A percentile compares a stretch with the other conserved stretches of the same genome.
These are phyloP conservation scores for Cyrtodaria siliqua DNA, from an alignment of 2,888 invertebrate species.

Conservation along the genomic window DNA sequence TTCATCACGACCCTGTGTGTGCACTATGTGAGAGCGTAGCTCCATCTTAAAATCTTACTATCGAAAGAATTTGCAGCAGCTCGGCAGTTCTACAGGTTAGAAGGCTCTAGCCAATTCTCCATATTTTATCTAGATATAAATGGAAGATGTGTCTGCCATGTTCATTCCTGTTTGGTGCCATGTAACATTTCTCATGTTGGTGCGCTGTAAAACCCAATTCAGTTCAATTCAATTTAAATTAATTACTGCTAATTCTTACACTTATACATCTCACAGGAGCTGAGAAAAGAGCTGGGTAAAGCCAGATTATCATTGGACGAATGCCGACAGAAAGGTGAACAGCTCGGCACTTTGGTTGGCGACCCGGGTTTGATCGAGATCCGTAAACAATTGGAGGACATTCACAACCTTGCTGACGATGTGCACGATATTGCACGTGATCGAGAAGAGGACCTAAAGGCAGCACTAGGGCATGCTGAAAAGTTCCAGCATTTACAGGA, in stretches of 20 bases:
- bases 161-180: too few species aligned
- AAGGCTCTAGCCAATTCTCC: too few species aligned
- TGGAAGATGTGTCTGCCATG: too few species aligned
- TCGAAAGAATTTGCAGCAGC: too few species aligned
- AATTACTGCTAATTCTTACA: background rate
- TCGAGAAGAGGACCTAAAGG: slow-evolving; percentile 81
- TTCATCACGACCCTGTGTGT: too few species aligned
- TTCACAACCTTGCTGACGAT: slow-evolving; percentile 82
- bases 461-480: slow-evolving; percentile 81
- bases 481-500: slow-evolving; percentile 82
- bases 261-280: slow-evolving; percentile 72
- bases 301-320: slow-evolving; percentile 75
- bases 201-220: too few species aligned
- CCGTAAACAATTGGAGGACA: slow-evolving; percentile 84
- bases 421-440: slow-evolving; percentile 83
- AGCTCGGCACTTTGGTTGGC: slow-evolving; percentile 81
- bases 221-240: too few species aligned
- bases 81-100: too few species aligned
- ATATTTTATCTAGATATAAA: too few species aligned
- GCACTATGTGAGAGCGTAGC: too few species aligned
- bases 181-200: too few species aligned
- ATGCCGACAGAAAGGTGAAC: slow-evolving; percentile 78
- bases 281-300: slow-evolving; percentile 82
- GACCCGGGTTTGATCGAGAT: slow-evolving; percentile 84
- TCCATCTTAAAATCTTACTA: too few species aligned